Base-by-base conservation (phyloP, 1,140 invertebrate species). In the Achroia grisella region DNA sequence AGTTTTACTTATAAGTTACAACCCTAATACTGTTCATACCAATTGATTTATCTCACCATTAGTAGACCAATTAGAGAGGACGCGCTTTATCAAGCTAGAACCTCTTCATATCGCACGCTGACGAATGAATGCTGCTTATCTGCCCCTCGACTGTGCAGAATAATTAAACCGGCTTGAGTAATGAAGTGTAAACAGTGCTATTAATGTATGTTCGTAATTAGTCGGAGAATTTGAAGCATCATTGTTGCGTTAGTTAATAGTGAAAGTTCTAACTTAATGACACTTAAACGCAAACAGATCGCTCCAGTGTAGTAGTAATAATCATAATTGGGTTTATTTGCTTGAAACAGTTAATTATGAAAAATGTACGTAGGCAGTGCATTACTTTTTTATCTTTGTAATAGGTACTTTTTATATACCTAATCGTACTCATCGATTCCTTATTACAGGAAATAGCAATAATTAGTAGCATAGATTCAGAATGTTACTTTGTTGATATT, bases 31-130 rank as follows among this genome's bases (percentile, higher is more conserved):
- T 23, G 17, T 6, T 3, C 2, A 23, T 23, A 23, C 2, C 11
- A 14, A 64, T 68, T 68, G 58, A 55, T 68, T 66, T 71, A 71
- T 65, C 59, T 61, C 36, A 56, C 44, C 60, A 60, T 56, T 62
- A 62, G 52, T 47, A 48, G 34, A 47, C 46, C 46, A 68, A 65
- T 65, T 65, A 44, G 33, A 44, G 39, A 17, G 39, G 52, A 42
- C 2, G 33, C 54, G 42, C 23, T 48, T 28, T 3, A 35, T 43
- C 45, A 41, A 43, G 14, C 43, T 37, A 29, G 44, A 49, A 40
- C 45, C 57, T 54, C 53, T 61, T 56, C 52, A 57, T 54, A 57
- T 53, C 44, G 47, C 39, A 43, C 33, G 53, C 43, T 70, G 62
- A 66, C 46, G 59, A 48, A 60, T 58, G 49, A 59, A 56, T 47